Evolutionary conservation across 2,797 vertebrate genomes (phyloP), one percentile per base, ranked within the genome.

Genomic region (Chelon labrosus): DNA sequence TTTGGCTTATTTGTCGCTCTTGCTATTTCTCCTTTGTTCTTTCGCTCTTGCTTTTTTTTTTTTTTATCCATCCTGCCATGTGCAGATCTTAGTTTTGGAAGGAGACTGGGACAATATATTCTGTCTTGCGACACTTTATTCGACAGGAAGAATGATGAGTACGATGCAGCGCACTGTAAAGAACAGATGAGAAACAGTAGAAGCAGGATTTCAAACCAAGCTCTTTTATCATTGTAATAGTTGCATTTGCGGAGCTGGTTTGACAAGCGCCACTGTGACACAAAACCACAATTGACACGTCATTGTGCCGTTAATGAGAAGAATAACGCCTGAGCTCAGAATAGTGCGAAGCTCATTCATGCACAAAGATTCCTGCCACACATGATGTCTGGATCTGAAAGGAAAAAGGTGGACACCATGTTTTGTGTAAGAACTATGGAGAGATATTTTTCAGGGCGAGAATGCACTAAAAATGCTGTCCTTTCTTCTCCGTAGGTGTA

Each of bases 291-390:
- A 73, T 25, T 58, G 70, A 71, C 62, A 41, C 10, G 19, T 70
- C 74, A 78, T 80, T 83, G 46, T 78, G 73, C 60, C 1, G n/a
- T 59, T 84, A 83, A 85, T 85, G 76, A 78, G 31, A 67, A 79
- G 65, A 85, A 78, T 44, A 49, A 46, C 37, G 56, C 50, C 73
- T 16, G 10, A 72, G 59, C 70, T 69, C 31, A 61, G 66, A 66
- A 69, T 61, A 51, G 31, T 62, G 56, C 41, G 75, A 60, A 75
- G 64, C 73, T 74, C 16, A 59, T 70, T 79, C 44, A 42, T 68
- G 54, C 67, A 70, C 35, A 65, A 59, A 47, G 44, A 73, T 79
- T 69, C 80, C 70, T 78, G 59, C 62, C 56, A 80, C 58, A 47
- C 60, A 64, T 61, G 53, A 58, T 63, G 63, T 74, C 61, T 67